phyloP scores from a whole-genome alignment of 2,113 vertebrate genomes.

The Misgurnus mizolepis region DNA sequence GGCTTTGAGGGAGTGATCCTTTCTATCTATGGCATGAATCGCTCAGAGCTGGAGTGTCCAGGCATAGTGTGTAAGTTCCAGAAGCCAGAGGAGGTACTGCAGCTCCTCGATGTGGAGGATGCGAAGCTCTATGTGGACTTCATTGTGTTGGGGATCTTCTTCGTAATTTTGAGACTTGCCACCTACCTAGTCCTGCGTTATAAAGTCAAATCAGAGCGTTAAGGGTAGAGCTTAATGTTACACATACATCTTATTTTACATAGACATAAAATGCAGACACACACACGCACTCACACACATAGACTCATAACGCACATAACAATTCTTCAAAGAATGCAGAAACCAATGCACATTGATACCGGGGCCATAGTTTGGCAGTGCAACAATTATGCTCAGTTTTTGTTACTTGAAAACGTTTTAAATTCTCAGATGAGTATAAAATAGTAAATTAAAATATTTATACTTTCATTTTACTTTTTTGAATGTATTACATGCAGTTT shows the following conservation, averaged over 20 bases:
- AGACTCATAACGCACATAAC: slow-evolving; percentile 6
- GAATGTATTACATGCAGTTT: slow-evolving; percentile 26
- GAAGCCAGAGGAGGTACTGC: slow-evolving; percentile 88
- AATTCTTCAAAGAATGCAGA: not conserved
- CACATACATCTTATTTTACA: not conserved
- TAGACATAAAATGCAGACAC: slow-evolving; percentile 14
- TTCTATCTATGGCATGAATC: slow-evolving; percentile 96
- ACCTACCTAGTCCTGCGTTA: slow-evolving; percentile 96
- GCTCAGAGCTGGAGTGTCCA: slow-evolving; percentile 86
- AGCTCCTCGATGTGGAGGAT: slow-evolving; percentile 90
- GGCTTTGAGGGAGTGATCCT: slow-evolving; percentile 96
- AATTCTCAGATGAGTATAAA: not conserved
- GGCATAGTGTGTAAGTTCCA: slow-evolving; percentile 85
- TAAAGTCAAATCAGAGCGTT: slow-evolving; percentile 95
- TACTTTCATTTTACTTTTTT: not conserved
- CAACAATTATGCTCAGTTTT: slow-evolving; percentile 47
- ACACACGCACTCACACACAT: not conserved
- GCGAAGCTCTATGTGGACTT: slow-evolving; percentile 97
- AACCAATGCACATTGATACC: slow-evolving; percentile 51
- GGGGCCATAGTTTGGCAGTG: slow-evolving; percentile 51
- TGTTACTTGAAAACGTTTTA: slow-evolving; percentile 35
- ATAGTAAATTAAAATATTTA: not conserved
- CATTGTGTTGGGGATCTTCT: slow-evolving; percentile 92
- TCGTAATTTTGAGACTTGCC: slow-evolving; percentile 87
- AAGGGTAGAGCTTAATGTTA: slow-evolving; percentile 50